phyloP scores from a whole-genome alignment of 2,113 vertebrate species.

The Corythoichthys intestinalis region DNA sequence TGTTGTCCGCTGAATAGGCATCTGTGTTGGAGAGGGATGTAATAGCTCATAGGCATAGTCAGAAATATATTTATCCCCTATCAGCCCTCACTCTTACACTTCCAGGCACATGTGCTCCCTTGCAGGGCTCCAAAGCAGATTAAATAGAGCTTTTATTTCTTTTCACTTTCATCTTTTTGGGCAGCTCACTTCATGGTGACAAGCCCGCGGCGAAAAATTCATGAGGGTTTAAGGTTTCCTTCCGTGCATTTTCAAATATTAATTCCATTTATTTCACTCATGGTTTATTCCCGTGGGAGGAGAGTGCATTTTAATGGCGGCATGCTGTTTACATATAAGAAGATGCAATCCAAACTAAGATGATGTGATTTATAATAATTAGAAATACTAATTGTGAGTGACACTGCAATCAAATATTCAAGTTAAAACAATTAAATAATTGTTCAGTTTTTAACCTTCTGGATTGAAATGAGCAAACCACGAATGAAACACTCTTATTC shows the following conservation, averaged over 20 bases:
- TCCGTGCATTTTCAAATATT: constrained; percentile 61
- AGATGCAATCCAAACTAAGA: neutral
- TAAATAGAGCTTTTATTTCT: constrained; percentile 97
- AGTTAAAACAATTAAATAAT: too few species aligned
- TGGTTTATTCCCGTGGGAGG: constrained; percentile 40
- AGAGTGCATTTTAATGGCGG: neutral
- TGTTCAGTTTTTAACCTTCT: too few species aligned
- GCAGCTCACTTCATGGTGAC: constrained; percentile 80
- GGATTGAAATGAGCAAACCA: too few species aligned
- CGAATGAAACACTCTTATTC: too few species aligned
- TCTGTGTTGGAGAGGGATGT: constrained; percentile 86
- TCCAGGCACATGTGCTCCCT: constrained; percentile 85
- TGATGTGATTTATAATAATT: neutral
- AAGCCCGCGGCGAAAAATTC: constrained; percentile 81
- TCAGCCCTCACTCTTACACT: constrained; percentile 87
- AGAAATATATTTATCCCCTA: constrained; percentile 94
- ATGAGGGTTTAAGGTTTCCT: constrained; percentile 72
- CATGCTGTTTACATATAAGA: neutral
- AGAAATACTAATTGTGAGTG: too few species aligned
- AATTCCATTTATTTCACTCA: constrained; percentile 59
- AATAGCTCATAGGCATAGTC: constrained; percentile 87
- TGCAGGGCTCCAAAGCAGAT: constrained; percentile 95
- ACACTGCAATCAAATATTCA: too few species aligned
- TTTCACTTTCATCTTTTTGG: constrained; percentile 97
- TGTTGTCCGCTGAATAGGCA: constrained; percentile 81